Base-by-base conservation (phyloP, 2,888 invertebrate genomes). In the Scotopteryx bipunctaria region DNA sequence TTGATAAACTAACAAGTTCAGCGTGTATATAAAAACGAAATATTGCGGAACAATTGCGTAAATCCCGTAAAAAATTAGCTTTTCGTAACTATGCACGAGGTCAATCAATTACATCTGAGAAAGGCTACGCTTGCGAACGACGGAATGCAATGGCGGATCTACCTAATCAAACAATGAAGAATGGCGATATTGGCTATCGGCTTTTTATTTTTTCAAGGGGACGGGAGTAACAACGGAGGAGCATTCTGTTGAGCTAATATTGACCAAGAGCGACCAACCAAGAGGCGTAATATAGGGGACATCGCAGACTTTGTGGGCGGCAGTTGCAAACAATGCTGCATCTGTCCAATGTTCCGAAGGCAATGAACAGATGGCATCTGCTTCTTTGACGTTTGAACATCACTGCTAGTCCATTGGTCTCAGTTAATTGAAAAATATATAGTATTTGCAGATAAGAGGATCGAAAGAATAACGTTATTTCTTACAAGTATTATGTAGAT, bases 281-380 rank as follows among this genome's bases (percentile, higher is more conserved):
- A 60, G 59, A 53, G 57, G 60, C 55, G 48, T 67, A 73, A 76
- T 76, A 75, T 67, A 71, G 55, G 65, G 63, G 69, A 64, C 63
- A 59, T 61, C 25, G 57, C 56, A 50, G 55, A 63, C 65, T 63
- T 57, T 49, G 55, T 56, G 48, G 59, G 55, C 61, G 31, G 62
- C 60, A 52, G 61, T 51, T 53, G 64, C 69, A 68, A 71, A 73
- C 71, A 72, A 64, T 60, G 46, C 44, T 55, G 55, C 65, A 67
- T 68, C 70, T 71, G 59, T 64, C 62, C 66, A 66, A 68, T 71
- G 68, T 63, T 64, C 55, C 33, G 17, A 27, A 29, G 41, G 44
- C 43, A 23, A 17, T 3, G 25, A 3, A 37, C 13, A 19, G 27
- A 29, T 36, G 17, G 15, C 29, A 17, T 38, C 23, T 29, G 17